A percentile compares a stretch with the other conserved stretches of the same genome.
These are phyloP conservation scores for Bradypodion pumilum DNA, from an alignment of 2,797 vertebrate genomes.

Conservation along the genomic window DNA sequence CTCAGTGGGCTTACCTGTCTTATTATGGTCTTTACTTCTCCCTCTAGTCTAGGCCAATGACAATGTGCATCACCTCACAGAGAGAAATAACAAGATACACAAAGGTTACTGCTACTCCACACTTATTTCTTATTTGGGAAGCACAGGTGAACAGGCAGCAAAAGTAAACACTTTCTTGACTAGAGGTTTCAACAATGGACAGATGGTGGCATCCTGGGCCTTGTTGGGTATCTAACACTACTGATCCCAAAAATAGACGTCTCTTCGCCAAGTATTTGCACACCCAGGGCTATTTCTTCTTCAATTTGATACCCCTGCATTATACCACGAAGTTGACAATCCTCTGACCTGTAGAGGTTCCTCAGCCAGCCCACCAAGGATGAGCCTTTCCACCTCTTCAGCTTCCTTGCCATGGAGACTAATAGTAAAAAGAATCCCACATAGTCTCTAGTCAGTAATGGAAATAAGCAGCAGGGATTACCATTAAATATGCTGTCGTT, in stretches of 20 bases:
- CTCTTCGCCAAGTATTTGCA: background rate
- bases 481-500: too few relatives aligned
- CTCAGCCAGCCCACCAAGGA: background rate
- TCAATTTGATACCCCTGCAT: background rate
- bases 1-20: too few relatives aligned
- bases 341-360: too few relatives aligned
- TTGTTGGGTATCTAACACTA: background rate
- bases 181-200: background rate
- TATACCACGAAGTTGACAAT: background rate
- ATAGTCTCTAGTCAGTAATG: background rate
- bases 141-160: background rate
- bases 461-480: background rate
- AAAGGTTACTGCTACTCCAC: background rate
- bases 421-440: background rate
- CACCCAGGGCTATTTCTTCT: background rate
- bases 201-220: background rate
- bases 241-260: background rate
- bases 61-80: background rate
- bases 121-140: background rate
- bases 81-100: background rate
- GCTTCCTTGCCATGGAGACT: background rate
- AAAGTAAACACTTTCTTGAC: background rate
- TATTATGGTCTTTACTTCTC: too few relatives aligned
- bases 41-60: too few relatives aligned
- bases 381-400: background rate